Evolutionary conservation across 2,888 invertebrate species (phyloP).

Genomic region (Portevinia maculata): DNA sequence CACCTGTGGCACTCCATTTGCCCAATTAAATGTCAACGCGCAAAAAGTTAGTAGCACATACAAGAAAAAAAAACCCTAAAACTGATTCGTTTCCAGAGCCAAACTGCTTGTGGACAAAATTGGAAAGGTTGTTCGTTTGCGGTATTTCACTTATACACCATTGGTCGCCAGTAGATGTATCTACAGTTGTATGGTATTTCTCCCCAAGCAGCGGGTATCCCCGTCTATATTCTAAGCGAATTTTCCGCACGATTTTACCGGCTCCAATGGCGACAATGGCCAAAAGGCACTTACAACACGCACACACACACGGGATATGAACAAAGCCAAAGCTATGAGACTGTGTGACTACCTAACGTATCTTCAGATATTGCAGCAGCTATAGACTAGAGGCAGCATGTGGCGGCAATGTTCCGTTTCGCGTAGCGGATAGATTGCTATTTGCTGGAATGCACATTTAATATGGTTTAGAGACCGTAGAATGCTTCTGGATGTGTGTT

Average conservation of each 20-base stretch:
- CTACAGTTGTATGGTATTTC: background rate
- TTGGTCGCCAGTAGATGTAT: conserved; percentile 8
- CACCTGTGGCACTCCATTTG: conserved; percentile 59
- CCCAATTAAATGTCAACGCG: conserved; percentile 45
- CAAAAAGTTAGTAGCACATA: background rate
- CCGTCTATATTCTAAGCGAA: conserved; percentile 52
- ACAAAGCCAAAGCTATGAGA: background rate
- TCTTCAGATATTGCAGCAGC: conserved; percentile 59
- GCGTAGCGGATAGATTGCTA: conserved; percentile 71
- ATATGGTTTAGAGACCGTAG: conserved; percentile 59
- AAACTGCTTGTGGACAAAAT: conserved; percentile 51
- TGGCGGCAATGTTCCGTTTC: conserved; percentile 70
- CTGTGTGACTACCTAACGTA: conserved; percentile 54
- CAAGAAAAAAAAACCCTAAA: conserved; percentile 4
- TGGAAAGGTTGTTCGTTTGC: conserved; percentile 61
- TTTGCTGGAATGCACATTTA: conserved; percentile 70
- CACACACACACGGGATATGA: no score
- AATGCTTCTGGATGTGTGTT: conserved; percentile 42
- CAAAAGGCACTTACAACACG: conserved; percentile 66
- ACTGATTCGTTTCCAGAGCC: conserved; percentile 29
- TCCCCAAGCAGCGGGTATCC: conserved; percentile 35
- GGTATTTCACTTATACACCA: conserved; percentile 58
- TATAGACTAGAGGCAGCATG: conserved; percentile 54
- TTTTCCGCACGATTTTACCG: conserved; percentile 74
- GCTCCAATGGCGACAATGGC: conserved; percentile 71